phyloP scores from a whole-genome alignment of 2,113 vertebrate genomes.

The Perccottus glenii region DNA sequence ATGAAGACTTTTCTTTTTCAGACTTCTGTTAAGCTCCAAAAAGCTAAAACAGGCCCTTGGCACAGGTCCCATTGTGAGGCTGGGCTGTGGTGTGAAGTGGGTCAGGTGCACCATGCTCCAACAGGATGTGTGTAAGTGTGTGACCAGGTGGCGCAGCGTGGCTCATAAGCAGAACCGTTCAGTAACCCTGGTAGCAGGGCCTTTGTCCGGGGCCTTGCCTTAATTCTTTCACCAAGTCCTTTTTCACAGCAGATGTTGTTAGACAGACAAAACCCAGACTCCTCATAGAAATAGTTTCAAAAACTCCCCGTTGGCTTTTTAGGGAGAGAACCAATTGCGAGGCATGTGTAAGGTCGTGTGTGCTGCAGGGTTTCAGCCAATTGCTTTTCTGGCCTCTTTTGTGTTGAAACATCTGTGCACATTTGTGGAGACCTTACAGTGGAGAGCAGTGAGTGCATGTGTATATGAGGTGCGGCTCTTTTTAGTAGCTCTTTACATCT shows the following conservation, averaged over 20 bases:
- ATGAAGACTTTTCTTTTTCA: constrained; percentile 20
- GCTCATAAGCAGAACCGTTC: constrained; percentile 35
- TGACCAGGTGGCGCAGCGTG: constrained; percentile 33
- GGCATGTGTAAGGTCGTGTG: constrained; percentile 74
- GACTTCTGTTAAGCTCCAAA: constrained; percentile 17
- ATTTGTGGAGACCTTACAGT: constrained; percentile 59
- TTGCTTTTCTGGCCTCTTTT: constrained; percentile 70
- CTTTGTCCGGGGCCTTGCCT: constrained; percentile 42
- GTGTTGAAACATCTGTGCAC: constrained; percentile 75
- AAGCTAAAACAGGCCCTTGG: constrained; percentile 32
- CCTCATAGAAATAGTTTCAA: constrained; percentile 72
- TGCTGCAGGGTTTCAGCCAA: constrained; percentile 64
- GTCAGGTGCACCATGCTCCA: constrained; percentile 37
- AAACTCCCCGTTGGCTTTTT: constrained; percentile 72
- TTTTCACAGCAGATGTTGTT: constrained; percentile 67
- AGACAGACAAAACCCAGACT: constrained; percentile 68
- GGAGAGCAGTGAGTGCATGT: constrained; percentile 57
- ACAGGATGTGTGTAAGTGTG: constrained; percentile 37
- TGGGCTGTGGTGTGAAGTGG: constrained; percentile 28
- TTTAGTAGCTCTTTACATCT: constrained; percentile 60
- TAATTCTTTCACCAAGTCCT: constrained; percentile 75
- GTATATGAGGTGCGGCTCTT: constrained; percentile 58
- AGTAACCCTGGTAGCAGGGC: constrained; percentile 65
- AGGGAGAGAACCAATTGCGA: constrained; percentile 51
- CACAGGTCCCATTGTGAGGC: constrained; percentile 16